These are phyloP conservation scores for Peromyscus nudipes DNA, from an alignment of 2,797 vertebrate species.

Conservation along the genomic window DNA sequence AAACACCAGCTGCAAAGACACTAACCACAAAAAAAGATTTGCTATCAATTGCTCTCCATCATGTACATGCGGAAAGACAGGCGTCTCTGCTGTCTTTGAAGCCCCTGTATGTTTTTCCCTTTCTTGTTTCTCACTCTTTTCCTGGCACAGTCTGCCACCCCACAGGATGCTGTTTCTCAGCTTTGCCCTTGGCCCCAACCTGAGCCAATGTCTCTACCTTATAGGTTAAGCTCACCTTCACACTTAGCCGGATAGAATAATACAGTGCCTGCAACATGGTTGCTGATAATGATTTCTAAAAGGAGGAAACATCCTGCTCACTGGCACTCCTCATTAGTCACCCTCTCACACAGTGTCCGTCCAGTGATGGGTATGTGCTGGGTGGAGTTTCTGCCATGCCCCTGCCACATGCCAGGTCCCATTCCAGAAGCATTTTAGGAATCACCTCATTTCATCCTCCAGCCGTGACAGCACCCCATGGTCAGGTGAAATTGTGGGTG, in stretches of 20 bases:
- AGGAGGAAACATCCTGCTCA: neutral
- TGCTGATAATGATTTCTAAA: neutral
- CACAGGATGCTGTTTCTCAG: neutral
- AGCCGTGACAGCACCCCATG: too few species aligned
- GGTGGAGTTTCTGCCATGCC: neutral
- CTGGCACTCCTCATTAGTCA: too few species aligned
- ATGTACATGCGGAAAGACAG: neutral
- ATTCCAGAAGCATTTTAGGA: neutral
- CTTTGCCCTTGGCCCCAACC: neutral
- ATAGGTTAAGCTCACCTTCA: neutral
- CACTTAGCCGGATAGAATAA: neutral
- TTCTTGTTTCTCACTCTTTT: neutral
- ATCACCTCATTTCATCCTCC: neutral
- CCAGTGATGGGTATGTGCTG: neutral
- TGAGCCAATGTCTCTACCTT: neutral
- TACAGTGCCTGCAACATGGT: neutral
- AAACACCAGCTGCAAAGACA: neutral
- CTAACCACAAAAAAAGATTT: neutral
- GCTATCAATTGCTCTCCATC: neutral
- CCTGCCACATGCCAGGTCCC: too few species aligned
- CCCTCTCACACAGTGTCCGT: neutral
- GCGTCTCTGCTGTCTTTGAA: neutral
- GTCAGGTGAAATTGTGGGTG: neutral
- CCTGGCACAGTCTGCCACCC: neutral
- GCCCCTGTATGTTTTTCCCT: neutral